A percentile compares a stretch with the other conserved stretches of the same genome.
These are phyloP conservation scores for Xenus cinereus DNA, from an alignment of 2,113 vertebrate species.

Conservation along the genomic window DNA sequence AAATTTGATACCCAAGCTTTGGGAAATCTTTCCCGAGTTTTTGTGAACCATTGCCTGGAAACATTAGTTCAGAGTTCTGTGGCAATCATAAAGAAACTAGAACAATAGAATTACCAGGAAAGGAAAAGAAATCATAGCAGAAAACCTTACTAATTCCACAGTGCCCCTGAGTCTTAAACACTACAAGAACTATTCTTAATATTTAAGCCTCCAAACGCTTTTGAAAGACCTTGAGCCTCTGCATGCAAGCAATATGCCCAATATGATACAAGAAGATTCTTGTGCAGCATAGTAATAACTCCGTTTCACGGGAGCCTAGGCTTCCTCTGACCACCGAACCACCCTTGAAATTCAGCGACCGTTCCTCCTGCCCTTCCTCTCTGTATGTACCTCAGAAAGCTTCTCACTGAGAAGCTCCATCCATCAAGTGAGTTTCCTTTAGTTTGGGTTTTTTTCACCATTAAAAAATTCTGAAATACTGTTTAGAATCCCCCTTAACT, in stretches of 20 bases:
- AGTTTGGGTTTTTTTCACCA: neutral
- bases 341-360: neutral
- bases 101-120: neutral
- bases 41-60: neutral
- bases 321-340: neutral
- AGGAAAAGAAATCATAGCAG: neutral
- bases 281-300: neutral
- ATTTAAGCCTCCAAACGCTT: neutral
- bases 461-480: neutral
- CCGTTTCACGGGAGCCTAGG: accelerated
- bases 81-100: neutral
- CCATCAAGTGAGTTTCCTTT: neutral
- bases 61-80: neutral
- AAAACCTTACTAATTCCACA: neutral
- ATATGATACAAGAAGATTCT: neutral
- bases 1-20: neutral
- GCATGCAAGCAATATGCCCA: neutral
- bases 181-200: neutral
- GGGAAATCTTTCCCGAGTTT: neutral
- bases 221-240: neutral
- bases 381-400: neutral
- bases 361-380: neutral
- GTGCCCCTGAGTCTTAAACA: neutral
- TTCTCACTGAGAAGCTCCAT: neutral
- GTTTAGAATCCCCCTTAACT: neutral